These are phyloP conservation scores for Psittacara wagleri DNA, from an alignment of 2,113 vertebrate species.

Conservation along the genomic window DNA sequence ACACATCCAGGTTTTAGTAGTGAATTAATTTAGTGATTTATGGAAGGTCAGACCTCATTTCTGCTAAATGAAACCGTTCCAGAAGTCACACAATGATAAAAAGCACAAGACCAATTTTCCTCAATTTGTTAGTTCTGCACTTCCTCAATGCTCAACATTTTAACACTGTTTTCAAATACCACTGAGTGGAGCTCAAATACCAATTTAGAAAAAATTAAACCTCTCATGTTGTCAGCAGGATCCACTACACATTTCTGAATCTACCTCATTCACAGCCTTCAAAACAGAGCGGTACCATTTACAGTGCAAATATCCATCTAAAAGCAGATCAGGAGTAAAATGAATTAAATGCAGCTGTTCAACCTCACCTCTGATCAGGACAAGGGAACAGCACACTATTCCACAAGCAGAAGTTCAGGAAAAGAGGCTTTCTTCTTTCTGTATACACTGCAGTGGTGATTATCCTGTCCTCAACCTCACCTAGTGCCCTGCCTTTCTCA, in stretches of 20 bases:
- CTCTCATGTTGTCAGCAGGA: neutral
- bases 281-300: neutral
- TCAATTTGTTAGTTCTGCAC: neutral
- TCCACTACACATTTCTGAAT: neutral
- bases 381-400: neutral
- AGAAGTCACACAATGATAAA: neutral
- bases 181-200: constrained; percentile 65
- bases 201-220: constrained; percentile 5
- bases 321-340: neutral
- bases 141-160: neutral
- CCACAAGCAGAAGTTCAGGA: neutral
- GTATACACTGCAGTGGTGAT: neutral
- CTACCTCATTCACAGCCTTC: neutral
- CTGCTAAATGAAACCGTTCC: neutral
- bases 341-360: neutral
- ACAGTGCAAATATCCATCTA: neutral
- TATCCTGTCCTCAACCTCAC: neutral
- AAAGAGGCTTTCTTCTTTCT: neutral
- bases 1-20: neutral
- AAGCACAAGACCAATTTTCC: neutral
- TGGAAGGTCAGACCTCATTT: neutral
- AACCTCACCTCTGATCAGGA: neutral
- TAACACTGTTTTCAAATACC: neutral
- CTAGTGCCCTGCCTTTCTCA: neutral
- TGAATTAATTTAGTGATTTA: neutral